Percentiles rank a stretch among this genome's conserved stretches.
These are phyloP conservation scores for Temnopleurus reevesii DNA, from an alignment of 53 echinoderm and acorn worm species.

Conservation along the genomic window DNA sequence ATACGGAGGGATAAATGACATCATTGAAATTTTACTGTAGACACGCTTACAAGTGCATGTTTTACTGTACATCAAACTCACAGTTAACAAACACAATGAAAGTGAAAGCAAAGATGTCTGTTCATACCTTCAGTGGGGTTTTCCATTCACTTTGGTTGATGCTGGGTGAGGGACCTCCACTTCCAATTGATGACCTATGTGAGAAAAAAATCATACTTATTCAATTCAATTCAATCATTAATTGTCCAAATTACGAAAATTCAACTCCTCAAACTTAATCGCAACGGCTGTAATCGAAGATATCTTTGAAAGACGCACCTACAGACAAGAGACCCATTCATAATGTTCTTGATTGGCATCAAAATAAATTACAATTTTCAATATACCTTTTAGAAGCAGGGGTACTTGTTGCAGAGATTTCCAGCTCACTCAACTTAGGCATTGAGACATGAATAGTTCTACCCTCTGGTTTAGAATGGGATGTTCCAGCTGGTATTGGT, in stretches of 20 bases:
- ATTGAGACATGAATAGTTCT: slow-evolving; percentile 39
- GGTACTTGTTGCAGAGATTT: slow-evolving; percentile 54
- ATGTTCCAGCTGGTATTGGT: neutral
- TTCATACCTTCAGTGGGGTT: slow-evolving; percentile 27
- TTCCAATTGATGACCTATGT: slow-evolving; percentile 18
- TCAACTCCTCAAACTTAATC: too few relatives aligned
- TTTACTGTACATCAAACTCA: too few relatives aligned
- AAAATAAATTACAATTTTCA: too few relatives aligned
- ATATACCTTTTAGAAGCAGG: slow-evolving; percentile 52
- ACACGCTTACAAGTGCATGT: too few relatives aligned
- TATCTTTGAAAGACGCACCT: too few relatives aligned
- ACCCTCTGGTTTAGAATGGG: slow-evolving; percentile 1
- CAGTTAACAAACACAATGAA: too few relatives aligned
- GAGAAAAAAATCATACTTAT: neutral
- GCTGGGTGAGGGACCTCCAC: neutral
- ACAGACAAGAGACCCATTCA: too few relatives aligned
- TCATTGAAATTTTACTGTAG: too few relatives aligned
- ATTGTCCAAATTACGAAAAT: neutral
- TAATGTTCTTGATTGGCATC: too few relatives aligned
- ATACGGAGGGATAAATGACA: too few relatives aligned
- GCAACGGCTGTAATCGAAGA: too few relatives aligned
- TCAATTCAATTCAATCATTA: too few relatives aligned
- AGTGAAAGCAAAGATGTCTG: neutral
- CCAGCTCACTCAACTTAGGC: slow-evolving; percentile 37
- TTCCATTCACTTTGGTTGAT: slow-evolving; percentile 28